These are phyloP conservation scores for Acanthosoma haemorrhoidale DNA, from an alignment of 2,888 invertebrate genomes.

Conservation along the genomic window DNA sequence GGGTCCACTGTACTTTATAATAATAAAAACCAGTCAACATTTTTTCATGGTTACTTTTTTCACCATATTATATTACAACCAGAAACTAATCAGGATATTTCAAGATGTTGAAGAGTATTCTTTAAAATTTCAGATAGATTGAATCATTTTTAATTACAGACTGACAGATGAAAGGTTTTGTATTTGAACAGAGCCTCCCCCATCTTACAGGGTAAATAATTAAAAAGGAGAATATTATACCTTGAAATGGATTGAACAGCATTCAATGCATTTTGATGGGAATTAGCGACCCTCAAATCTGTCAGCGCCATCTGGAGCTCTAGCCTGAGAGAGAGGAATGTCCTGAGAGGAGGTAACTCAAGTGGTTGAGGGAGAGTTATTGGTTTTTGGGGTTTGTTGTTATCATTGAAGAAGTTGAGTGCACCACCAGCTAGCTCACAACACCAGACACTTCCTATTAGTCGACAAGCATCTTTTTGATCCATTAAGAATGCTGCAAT, in stretches of 20 bases:
- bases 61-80: too few relatives aligned
- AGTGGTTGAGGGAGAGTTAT: slow-evolving; percentile 5
- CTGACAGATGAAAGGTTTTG: too few relatives aligned
- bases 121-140: too few relatives aligned
- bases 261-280: not conserved
- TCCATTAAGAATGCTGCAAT: not conserved
- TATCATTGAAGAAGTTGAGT: not conserved
- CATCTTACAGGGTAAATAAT: too few relatives aligned
- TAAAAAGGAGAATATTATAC: not conserved
- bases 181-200: too few relatives aligned
- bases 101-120: too few relatives aligned
- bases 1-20: too few relatives aligned
- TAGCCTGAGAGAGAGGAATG: not conserved
- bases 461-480: not conserved
- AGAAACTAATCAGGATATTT: too few relatives aligned
- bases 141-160: too few relatives aligned
- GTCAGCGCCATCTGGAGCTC: not conserved
- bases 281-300: slow-evolving; percentile 1
- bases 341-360: not conserved
- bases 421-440: not conserved
- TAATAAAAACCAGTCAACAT: too few relatives aligned
- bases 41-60: too few relatives aligned
- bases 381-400: not conserved
- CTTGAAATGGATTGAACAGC: slow-evolving; percentile 15
- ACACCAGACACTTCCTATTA: slow-evolving; percentile 20